These are phyloP conservation scores for Pilophorus perplexus DNA, from an alignment of 2,888 invertebrate species.

Conservation along the genomic window DNA sequence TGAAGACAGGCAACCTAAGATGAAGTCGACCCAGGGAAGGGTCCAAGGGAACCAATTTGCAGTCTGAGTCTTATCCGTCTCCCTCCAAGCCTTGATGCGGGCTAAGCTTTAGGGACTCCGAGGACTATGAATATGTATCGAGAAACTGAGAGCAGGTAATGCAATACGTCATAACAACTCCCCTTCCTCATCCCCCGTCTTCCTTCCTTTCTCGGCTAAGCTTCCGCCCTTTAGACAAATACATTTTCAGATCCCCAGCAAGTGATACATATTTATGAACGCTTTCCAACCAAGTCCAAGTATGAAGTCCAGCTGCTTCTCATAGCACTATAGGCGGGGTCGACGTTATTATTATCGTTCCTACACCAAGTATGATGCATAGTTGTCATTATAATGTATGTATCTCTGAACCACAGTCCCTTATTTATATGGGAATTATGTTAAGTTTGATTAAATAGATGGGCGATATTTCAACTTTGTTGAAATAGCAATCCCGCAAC, in stretches of 20 bases:
- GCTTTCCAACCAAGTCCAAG: neutral
- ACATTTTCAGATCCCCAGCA: slow-evolving; percentile 26
- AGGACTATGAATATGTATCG: slow-evolving; percentile 34
- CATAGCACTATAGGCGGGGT: neutral
- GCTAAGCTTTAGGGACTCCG: slow-evolving; percentile 16
- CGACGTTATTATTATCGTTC: too few relatives aligned
- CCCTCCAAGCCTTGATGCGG: slow-evolving; percentile 5
- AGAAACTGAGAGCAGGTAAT: slow-evolving; percentile 33
- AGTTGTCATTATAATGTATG: too few relatives aligned
- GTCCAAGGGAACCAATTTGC: slow-evolving; percentile 25
- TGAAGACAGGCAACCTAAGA: slow-evolving; percentile 20
- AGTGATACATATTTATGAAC: slow-evolving; percentile 33
- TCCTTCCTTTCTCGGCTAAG: neutral
- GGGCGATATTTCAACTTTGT: too few relatives aligned
- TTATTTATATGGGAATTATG: too few relatives aligned
- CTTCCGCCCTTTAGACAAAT: slow-evolving; percentile 13
- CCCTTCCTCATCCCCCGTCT: neutral
- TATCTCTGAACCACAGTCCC: too few relatives aligned
- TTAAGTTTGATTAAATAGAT: too few relatives aligned
- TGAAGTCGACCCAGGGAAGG: neutral
- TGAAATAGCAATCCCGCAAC: too few relatives aligned
- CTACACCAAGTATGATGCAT: too few relatives aligned
- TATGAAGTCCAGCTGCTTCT: neutral
- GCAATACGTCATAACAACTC: slow-evolving; percentile 37
- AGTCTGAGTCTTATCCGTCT: slow-evolving; percentile 20